Base-by-base conservation (phyloP, 2,888 invertebrate species). In the Acanthosepion lycidas region DNA sequence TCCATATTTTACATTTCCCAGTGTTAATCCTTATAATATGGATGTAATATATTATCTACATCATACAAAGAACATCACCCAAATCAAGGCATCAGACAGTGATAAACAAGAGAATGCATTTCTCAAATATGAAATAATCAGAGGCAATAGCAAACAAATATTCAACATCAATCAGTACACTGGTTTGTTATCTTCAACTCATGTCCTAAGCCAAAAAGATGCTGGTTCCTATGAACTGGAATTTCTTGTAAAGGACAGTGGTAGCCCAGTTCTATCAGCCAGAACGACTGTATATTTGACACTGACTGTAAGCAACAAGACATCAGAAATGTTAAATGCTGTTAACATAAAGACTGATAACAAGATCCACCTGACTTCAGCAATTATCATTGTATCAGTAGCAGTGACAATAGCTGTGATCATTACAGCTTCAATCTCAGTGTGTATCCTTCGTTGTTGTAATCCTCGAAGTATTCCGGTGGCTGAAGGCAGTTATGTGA, bases 91-190 rank as follows among this genome's bases (percentile, higher is more conserved):
- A 78, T 78, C 78, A 78, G 78, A 78, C 78, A 78, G 78, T 78
- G 78, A 78, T 33, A 78, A n/a, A 33, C 78, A 78, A 78, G 78
- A 78, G 78, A 78, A 78, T 78, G 78, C 78, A 78, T 78, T 78
- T 78, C 78, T 78, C n/a, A 78, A 78, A 78, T 78, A 78, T 78
- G 78, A 78, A 78, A 78, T 78, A 78, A 78, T 78, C 78, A 78
- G 78, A 78, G 78, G 78, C n/a, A 78, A 78, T 78, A 78, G 78
- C 33, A 78, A 78, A 78, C 78, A 78, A 18, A 78, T 78, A 78
- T 78, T 78, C 78, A 78, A 15, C 78, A 78, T 78, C 78, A 78
- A 78, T 33, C 78, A 78, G n/a, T 78, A 78, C 78, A 78, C 78
- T 78, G 78, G 78, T 33, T 78, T 78, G n/a, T 78, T 78, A 33